These are phyloP conservation scores for Hirundo rustica DNA, from an alignment of 2,797 vertebrate species.

Conservation along the genomic window DNA sequence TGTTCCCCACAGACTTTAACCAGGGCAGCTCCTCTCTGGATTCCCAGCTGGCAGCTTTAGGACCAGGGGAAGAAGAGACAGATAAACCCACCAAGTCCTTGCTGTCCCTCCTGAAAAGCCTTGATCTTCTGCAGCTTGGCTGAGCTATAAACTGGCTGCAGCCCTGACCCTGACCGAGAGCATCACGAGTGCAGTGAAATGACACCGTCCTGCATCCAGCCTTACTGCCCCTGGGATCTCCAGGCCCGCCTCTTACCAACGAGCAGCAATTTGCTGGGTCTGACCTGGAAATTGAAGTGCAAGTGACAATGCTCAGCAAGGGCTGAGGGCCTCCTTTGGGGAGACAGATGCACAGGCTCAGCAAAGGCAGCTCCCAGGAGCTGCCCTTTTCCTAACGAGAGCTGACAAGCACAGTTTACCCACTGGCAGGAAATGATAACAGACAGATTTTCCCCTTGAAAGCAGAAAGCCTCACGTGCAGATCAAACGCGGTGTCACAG, in stretches of 20 bases:
- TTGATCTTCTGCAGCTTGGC: neutral
- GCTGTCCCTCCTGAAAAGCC: neutral
- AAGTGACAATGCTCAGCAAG: neutral
- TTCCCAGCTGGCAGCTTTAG: neutral
- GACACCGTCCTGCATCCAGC: neutral
- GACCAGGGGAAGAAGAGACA: neutral
- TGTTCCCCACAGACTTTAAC: neutral
- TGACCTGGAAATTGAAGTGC: slow-evolving; percentile 15
- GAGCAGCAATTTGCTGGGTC: neutral
- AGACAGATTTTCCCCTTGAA: slow-evolving; percentile 7
- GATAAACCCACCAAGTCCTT: neutral
- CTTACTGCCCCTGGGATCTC: neutral
- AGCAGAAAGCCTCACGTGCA: slow-evolving; percentile 7
- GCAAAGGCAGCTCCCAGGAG: neutral
- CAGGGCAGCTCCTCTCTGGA: neutral
- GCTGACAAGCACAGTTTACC: slow-evolving; percentile 44
- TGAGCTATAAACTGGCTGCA: neutral
- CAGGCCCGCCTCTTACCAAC: neutral
- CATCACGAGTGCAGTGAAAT: accelerated
- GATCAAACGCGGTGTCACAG: neutral
- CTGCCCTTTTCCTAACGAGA: neutral
- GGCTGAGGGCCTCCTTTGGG: neutral
- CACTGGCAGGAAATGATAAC: neutral
- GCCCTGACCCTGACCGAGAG: neutral
- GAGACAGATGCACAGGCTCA: neutral